Evolutionary conservation across 2,888 invertebrate genomes (phyloP), one percentile per base, ranked within the genome.

Genomic region (Omphaloscelis lunosa): DNA sequence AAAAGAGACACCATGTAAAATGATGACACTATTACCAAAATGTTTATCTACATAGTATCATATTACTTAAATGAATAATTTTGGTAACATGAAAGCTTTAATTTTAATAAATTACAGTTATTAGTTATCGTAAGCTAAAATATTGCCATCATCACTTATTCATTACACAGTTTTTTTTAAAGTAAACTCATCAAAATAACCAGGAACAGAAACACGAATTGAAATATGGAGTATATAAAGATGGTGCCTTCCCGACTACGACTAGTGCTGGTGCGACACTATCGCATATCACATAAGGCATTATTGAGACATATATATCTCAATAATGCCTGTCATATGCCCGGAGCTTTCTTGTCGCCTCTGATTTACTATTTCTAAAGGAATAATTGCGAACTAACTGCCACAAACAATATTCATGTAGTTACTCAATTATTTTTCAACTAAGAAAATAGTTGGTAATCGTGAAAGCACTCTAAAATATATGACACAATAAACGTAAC

Each of bases 301-400:
- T 92, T 92, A 92, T 93, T 92, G 92, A 93, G 92, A 93, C 93
- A 92, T 91, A n/a, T n/a, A n/a, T n/a, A n/a, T n/a, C n/a, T n/a
- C n/a, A n/a, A n/a, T n/a, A n/a, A n/a, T n/a, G n/a, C n/a, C n/a
- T n/a, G n/a, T n/a, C n/a, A n/a, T n/a, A 92, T 92, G 91, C 84
- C 89, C 89, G 80, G 27, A 72, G 82, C 89, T 90, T 90, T 90
- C 91, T 86, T 80, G 86, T 86, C 87, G 88, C 91, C 90, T 89
- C 91, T 90, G 92, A 92, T 91, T 91, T 92, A 92, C 88, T 83
- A 88, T 86, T 77, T 86, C 86, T 86, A 86, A 73, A 86, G 87
- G 90, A 90, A 89, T 89, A 88, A 88, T 90, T 88, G 84, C 87
- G 79, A 88, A 82, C 69, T 53, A 66, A 69, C 86, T 89, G 86